A percentile compares a stretch with the other conserved stretches of the same genome.
Evolutionary conservation across 2,113 vertebrate genomes (phyloP).

Genomic region (Aphyosemion australe): DNA sequence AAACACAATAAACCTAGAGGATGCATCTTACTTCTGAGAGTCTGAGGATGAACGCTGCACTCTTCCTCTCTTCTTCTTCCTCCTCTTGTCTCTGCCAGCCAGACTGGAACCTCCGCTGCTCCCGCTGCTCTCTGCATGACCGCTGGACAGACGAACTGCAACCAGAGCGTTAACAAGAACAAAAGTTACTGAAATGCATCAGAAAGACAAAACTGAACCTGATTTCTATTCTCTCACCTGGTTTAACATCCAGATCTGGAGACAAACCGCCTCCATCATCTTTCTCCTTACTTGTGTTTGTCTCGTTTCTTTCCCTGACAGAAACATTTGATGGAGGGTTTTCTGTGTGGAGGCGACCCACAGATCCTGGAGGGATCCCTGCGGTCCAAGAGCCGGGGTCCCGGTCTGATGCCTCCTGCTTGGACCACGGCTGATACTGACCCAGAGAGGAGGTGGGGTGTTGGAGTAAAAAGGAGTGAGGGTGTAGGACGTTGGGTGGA

Average conservation of each 20-base stretch:
- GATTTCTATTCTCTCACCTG: constrained; percentile 50
- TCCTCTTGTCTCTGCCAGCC: constrained; percentile 24
- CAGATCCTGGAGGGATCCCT: constrained; percentile 11
- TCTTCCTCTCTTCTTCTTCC: constrained; percentile 37
- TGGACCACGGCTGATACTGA: constrained; percentile 3
- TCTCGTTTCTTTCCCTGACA: not conserved
- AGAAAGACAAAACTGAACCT: not conserved
- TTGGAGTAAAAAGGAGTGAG: constrained; percentile 24
- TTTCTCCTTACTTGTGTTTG: constrained; percentile 18
- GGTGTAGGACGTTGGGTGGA: constrained; percentile 19
- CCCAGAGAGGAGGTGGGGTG: not conserved
- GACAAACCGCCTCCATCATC: constrained; percentile 17
- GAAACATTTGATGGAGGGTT: constrained; percentile 28
- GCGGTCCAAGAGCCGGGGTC: constrained; percentile 4
- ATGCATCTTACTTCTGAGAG: constrained; percentile 52
- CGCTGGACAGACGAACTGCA: constrained; percentile 64
- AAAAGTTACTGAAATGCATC: not conserved
- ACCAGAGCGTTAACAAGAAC: not conserved
- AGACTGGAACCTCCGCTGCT: constrained; percentile 42
- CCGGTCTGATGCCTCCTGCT: constrained; percentile 18
- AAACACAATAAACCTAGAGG: no score
- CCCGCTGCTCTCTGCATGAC: constrained; percentile 50
- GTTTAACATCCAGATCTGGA: constrained; percentile 70
- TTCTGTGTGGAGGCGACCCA: constrained; percentile 13
- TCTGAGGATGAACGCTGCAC: constrained; percentile 14